Conservation (phyloP, 2,113 vertebrate species). For the human (Homo sapiens) region GRCh38 chr4:37998501-37999000, state of each 20-base stretch:
- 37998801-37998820: background rate
- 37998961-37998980: background rate
- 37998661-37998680: background rate
- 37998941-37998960: background rate
- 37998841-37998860: background rate
- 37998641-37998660: background rate
- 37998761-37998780: accelerated
- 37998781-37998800: background rate
- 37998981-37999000: no score
- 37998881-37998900: background rate
- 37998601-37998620: background rate
- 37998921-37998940: background rate
- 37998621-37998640: background rate
- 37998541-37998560: no score
- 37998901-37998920: background rate
- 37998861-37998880: background rate
- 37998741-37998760: background rate
- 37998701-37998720: background rate
- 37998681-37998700: background rate
- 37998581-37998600: background rate
- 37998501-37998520: no score
- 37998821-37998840: background rate
- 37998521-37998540: background rate
- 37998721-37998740: background rate
- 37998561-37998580: no score